Evolutionary conservation across 2,113 vertebrate genomes (phyloP), one percentile per base, ranked within the genome.

Genomic region (Empidonax traillii): DNA sequence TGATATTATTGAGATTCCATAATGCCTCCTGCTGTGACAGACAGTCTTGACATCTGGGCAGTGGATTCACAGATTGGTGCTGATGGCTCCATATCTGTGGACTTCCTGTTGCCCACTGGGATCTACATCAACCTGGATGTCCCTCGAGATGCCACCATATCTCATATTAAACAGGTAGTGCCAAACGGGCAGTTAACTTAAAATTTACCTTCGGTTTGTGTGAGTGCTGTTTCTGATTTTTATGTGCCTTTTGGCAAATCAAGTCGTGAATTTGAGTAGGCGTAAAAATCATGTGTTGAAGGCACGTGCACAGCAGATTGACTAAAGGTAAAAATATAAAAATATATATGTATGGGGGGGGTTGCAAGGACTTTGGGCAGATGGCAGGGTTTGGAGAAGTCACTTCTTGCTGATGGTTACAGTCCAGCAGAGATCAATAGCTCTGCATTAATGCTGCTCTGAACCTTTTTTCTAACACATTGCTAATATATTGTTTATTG

Each of bases 11-110:
- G 96, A 98, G 87, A 84, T 96, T 97, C 97, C 98, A 98, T 98
- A 96, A 99, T 99, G 99, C 99, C 99, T 99, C 99, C 99, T 97
- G 99, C 99, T 94, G 98, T 99, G 99, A 99, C 98, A 97, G 99
- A 99, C 98, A 97, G 98, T 97, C 98, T 99, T 98, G 99, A 99
- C 98, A 99, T 99, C 97, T 99, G 99, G 99, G 99, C 98, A 90
- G 99, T 98, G 96, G 98, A 99, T 96, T 98, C 99, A 65, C 98
- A 99, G 96, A 98, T 99, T 93, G 98, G 98, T 68, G 97, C 97
- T 94, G 98, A 99, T 97, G 98, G 98, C 97, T 98, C 98, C 94
- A 98, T 99, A 96, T 98, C 98, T 46, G 98, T 99, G 97, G 99
- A 99, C 95, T 99, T 99, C 97, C 98, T 99, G 90, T 98, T 99